A percentile compares a stretch with the other conserved stretches of the same genome.
Conservation (phyloP, 2,888 invertebrate genomes). For the Rotaria socialis region DNA sequence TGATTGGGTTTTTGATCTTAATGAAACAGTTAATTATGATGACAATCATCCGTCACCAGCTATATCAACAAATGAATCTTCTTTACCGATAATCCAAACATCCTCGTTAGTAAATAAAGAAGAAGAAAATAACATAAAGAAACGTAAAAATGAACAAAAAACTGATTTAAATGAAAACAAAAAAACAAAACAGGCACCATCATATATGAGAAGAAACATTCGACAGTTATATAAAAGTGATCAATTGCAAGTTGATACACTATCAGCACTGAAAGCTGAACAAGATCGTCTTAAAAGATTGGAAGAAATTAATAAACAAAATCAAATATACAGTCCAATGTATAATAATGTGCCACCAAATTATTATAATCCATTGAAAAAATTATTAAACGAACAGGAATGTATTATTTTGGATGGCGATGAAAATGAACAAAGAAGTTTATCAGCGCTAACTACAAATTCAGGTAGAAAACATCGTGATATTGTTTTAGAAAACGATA, state of each 20-base stretch:
- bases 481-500: too few species aligned
- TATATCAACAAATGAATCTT: background rate
- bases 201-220: conserved; percentile 18
- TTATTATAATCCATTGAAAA: background rate
- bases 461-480: background rate
- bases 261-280: conserved; percentile 11
- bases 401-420: background rate
- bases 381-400: background rate
- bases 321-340: background rate
- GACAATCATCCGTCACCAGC: background rate
- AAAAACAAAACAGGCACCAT: background rate
- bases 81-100: background rate
- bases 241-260: conserved; percentile 28
- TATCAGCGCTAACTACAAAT: background rate
- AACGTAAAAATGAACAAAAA: conserved; percentile 14
- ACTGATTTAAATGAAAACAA: background rate
- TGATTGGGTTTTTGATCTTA: background rate
- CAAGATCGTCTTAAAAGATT: conserved; percentile 21
- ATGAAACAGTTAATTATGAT: background rate
- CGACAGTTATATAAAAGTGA: background rate
- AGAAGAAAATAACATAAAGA: background rate
- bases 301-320: background rate
- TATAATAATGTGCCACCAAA: background rate
- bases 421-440: background rate
- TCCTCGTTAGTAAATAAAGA: background rate